A percentile compares a stretch with the other conserved stretches of the same genome.
Evolutionary conservation across 2,797 vertebrate species (phyloP).

Genomic region (Onychomys arenicola): DNA sequence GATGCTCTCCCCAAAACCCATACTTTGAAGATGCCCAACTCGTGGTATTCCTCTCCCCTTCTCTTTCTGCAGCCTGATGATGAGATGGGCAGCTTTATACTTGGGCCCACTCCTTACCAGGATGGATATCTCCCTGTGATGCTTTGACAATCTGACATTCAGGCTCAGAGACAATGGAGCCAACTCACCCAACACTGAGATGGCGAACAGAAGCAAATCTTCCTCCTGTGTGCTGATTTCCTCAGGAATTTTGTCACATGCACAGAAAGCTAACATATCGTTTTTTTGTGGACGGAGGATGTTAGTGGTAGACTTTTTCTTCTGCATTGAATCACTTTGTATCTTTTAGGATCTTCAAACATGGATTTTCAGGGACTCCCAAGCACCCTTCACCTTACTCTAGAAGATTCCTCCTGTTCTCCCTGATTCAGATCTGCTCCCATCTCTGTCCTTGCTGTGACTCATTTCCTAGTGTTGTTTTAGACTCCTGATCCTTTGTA

Average conservation of each 20-base stretch:
- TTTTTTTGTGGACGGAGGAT: too few relatives aligned
- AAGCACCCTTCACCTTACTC: neutral
- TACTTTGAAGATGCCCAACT: neutral
- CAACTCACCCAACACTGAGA: neutral
- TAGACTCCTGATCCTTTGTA: fast-evolving
- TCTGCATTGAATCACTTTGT: too few relatives aligned
- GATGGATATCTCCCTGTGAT: neutral
- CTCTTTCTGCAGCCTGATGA: neutral
- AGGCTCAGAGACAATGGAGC: neutral
- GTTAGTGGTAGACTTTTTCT: neutral
- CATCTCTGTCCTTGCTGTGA: too few relatives aligned
- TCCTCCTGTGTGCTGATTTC: neutral
- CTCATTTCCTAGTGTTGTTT: fast-evolving
- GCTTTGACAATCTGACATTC: too few relatives aligned
- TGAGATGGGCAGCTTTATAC: too few relatives aligned
- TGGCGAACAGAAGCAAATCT: neutral
- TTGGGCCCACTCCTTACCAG: neutral
- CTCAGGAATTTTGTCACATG: neutral
- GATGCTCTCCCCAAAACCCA: too few relatives aligned
- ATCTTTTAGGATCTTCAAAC: neutral
- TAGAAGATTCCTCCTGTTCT: too few relatives aligned
- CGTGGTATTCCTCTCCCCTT: neutral
- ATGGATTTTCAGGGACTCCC: neutral
- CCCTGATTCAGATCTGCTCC: neutral
- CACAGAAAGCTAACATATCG: too few relatives aligned